Evolutionary conservation across 2,797 vertebrate genomes (phyloP).

Genomic region (Psittacula derbiana): DNA sequence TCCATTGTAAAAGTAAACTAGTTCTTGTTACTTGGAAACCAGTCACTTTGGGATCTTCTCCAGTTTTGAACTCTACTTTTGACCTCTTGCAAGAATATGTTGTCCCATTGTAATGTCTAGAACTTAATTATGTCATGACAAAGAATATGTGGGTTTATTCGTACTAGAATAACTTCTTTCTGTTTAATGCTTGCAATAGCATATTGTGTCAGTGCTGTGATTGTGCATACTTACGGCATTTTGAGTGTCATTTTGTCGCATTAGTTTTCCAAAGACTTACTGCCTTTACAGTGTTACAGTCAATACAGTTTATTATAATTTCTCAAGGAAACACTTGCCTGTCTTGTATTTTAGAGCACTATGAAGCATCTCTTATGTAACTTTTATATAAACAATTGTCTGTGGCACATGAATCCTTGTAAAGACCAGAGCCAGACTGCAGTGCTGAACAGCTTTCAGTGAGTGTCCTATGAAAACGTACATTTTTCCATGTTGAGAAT

Average conservation of each 20-base stretch:
- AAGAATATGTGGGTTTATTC: background rate
- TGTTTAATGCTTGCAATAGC: background rate
- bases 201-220: background rate
- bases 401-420: background rate
- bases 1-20: background rate
- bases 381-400: background rate
- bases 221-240: background rate
- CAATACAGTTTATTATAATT: background rate
- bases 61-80: background rate
- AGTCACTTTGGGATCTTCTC: background rate
- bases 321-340: background rate
- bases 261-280: background rate
- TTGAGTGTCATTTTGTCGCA: background rate
- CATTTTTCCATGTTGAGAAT: background rate
- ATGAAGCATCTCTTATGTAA: background rate
- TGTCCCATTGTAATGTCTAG: background rate
- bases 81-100: background rate
- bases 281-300: background rate
- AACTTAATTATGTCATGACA: background rate
- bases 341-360: background rate
- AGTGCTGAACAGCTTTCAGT: background rate
- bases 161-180: background rate
- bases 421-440: background rate
- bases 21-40: background rate
- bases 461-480: background rate